Percentiles rank a stretch among this genome's conserved stretches.
Evolutionary conservation across 1,140 invertebrate genomes (phyloP).

Genomic region (Copidosoma floridanum): DNA sequence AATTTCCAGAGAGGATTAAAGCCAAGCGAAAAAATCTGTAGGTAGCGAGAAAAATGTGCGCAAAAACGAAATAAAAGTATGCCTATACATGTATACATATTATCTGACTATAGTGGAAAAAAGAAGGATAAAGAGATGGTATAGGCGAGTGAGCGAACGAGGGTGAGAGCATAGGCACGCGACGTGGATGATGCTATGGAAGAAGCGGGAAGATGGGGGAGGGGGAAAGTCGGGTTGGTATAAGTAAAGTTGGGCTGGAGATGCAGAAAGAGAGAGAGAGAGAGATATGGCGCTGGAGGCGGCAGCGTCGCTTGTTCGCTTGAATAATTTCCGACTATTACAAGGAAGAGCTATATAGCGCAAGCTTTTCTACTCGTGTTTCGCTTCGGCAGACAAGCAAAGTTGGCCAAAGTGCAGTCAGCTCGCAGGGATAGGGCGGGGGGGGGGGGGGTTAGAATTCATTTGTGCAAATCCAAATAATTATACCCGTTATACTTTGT

Average conservation of each 20-base stretch:
- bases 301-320: neutral
- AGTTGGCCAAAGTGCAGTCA: conserved; percentile 2
- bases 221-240: neutral
- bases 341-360: neutral
- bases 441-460: neutral
- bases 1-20: no score
- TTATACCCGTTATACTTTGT: no score
- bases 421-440: no score
- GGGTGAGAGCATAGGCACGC: neutral
- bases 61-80: no score
- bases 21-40: no score
- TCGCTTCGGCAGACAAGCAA: conserved; percentile 5
- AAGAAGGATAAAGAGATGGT: no score
- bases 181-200: neutral
- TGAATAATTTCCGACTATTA: conserved; percentile 19
- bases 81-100: no score
- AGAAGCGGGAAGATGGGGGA: neutral
- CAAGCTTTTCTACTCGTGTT: conserved; percentile 10
- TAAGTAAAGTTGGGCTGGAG: neutral
- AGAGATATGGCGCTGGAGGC: neutral
- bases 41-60: no score
- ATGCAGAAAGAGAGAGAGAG: neutral
- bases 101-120: no score
- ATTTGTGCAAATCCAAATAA: no score
- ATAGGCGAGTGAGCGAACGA: neutral